Base-by-base conservation (phyloP, 2,797 vertebrate species). In the Rhyacichthys aspro region DNA sequence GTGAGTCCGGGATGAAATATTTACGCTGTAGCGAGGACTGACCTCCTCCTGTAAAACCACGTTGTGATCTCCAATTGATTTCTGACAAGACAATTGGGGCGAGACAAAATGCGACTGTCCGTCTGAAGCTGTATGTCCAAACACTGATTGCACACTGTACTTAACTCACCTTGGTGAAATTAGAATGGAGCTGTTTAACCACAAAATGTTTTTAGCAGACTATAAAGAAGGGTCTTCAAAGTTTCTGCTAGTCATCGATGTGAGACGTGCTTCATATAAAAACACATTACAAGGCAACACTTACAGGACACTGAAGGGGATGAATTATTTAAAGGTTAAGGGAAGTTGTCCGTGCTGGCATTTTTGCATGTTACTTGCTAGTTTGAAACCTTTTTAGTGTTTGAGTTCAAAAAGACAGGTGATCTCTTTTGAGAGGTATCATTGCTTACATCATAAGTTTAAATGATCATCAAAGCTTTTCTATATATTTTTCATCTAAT, bases 11-110 rank as follows among this genome's bases (percentile, higher is more conserved):
- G 91, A 96, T 96, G 90, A 95, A 96, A 95, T 95, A 94, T 96
- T 95, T 95, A 96, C 93, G 88, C 90, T 79, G 91, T 74, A 90
- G 91, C 38, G 90, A 93, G 89, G 89, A 92, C 87, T 95, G 94
- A 95, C 94, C 94, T 95, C 94, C 90, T 70, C 83, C 89, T 92
- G 93, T 88, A 90, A 94, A 95, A 90, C 93, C 93, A 92, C 59
- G 88, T 89, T 88, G 90, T 94, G 94, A 95, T 96, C 93, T 91
- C 87, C 92, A 93, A 95, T 96, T 95, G 94, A 96, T 96, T 96
- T 95, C 92, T 86, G 90, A 94, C 93, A 93, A 92, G 91, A 93
- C 94, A 94, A 94, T 91, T 94, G 93, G 94, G 94, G 94, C 92
- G 91, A 90, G 92, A 93, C 90, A 91, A 95, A 94, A 94, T 88